Base-by-base conservation (phyloP, 2,888 invertebrate genomes). In the Kuschelorhynchus macadamiae region DNA sequence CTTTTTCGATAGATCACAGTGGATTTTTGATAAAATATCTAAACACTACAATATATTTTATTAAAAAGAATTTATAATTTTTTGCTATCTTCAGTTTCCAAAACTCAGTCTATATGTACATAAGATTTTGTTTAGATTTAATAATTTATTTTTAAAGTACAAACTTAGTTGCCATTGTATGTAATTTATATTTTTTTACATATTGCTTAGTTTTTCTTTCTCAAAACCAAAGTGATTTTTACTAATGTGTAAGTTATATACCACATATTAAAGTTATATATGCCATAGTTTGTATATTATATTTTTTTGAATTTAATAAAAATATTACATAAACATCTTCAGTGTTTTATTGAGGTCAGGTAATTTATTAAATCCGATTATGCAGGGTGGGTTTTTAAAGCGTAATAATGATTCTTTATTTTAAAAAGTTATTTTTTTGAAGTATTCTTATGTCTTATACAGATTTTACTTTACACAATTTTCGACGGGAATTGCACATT, bases 141-240 rank as follows among this genome's bases (percentile, higher is more conserved):
- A 3, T 25, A 7, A 49, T 20, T 52, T 52, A 52, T 36, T 52
- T 52, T 52, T 36, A 20, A 52, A 52, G 52, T 52, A 52, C 52
- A 52, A 52, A 50, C 32, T 20, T 11, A n/a, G 52, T 52, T 52
- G 52, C 52, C 52, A 52, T 44, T 16, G 7, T 50, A 30, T 49
- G 12, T 50, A 50, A 20, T 33, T 50, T 17, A 25, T 25, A 25
- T 5, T 52, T 52, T 32, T 50, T 20, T 36, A 20, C n/a, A 0
- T 33, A 7, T 20, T 5, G 8, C 32, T 36, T 36, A 36, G 16
- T 36, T 20, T 5, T 47, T n/a, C 7, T 52, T 36, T 33, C 33
- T 20, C 52, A 52, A 52, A 52, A 52, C 52, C 52, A 52, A 52
- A 52, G 52, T 36, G 52, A 52, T 36, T 52, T 25, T 7, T 9